phyloP scores from a whole-genome alignment of 2,113 vertebrate species.

The Alethe diademata region DNA sequence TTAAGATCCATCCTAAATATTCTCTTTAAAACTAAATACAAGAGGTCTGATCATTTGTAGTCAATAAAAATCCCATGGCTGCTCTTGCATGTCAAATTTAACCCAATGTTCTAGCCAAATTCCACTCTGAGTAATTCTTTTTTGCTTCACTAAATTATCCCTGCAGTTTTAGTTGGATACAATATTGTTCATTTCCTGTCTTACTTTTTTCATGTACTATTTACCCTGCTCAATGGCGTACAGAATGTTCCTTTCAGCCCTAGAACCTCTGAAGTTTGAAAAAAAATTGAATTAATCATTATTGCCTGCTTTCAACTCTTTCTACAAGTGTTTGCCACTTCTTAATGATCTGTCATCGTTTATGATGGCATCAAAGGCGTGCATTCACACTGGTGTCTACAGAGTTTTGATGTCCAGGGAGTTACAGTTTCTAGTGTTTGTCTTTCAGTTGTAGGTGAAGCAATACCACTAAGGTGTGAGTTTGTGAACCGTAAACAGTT shows the following conservation, averaged over 20 bases:
- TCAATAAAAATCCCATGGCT: slow-evolving; percentile 59
- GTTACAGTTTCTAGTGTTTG: background rate
- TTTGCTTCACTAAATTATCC: slow-evolving; percentile 62
- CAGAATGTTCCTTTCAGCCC: slow-evolving; percentile 64
- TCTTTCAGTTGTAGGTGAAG: background rate
- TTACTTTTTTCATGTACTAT: slow-evolving; percentile 63
- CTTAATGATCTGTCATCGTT: background rate
- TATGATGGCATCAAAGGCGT: background rate
- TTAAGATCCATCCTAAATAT: slow-evolving; percentile 20
- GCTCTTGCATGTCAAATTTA: slow-evolving; percentile 53
- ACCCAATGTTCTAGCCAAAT: slow-evolving; percentile 60
- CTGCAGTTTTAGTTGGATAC: slow-evolving; percentile 67
- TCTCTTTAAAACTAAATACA: slow-evolving; percentile 5
- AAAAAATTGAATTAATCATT: slow-evolving; percentile 16
- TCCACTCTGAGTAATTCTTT: slow-evolving; percentile 67
- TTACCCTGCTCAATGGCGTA: slow-evolving; percentile 61
- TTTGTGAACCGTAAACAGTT: background rate
- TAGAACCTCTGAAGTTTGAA: slow-evolving; percentile 31
- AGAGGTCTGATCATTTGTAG: slow-evolving; percentile 38
- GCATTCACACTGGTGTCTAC: background rate
- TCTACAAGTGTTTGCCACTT: background rate
- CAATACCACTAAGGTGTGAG: background rate
- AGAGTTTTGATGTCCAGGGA: background rate
- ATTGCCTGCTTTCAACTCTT: slow-evolving; percentile 24
- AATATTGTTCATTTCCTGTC: slow-evolving; percentile 60